A percentile compares a stretch with the other conserved stretches of the same genome.
phyloP scores from a whole-genome alignment of 2,797 vertebrate genomes.

The Smutsia gigantea region DNA sequence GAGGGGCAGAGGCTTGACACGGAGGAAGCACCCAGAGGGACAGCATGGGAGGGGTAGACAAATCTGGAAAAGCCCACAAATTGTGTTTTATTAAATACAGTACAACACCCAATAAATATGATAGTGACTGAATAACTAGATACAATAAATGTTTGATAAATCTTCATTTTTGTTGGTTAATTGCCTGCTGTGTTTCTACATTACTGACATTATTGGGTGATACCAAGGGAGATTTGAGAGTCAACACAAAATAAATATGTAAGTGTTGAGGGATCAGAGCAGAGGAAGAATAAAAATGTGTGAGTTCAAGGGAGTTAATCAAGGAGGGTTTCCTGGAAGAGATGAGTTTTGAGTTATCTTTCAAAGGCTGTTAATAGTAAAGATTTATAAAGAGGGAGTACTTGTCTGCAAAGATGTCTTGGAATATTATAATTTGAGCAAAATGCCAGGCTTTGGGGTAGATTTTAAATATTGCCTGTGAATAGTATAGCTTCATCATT shows the following conservation, averaged over 20 bases:
- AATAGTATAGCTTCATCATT: not conserved
- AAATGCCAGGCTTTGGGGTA: not conserved
- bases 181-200: not conserved
- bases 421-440: not conserved
- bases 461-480: slow-evolving; percentile 1
- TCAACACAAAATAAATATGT: not conserved
- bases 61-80: not conserved
- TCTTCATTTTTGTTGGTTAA: not conserved
- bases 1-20: not conserved
- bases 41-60: not conserved
- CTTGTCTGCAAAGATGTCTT: not conserved
- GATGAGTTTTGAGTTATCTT: not conserved
- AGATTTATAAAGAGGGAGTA: not conserved
- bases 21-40: not conserved
- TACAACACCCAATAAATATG: not conserved
- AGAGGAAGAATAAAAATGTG: not conserved
- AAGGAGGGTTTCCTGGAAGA: not conserved
- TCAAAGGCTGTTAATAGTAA: not conserved
- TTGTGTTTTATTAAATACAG: not conserved
- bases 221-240: slow-evolving; percentile 1
- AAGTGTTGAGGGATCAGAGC: not conserved
- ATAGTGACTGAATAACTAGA: not conserved
- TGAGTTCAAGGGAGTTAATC: not conserved
- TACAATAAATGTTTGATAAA: not conserved
- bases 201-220: not conserved